Percentiles rank a stretch among this genome's conserved stretches.
These are phyloP conservation scores for Muscicapa comitata DNA, from an alignment of 2,797 vertebrate species.

Conservation along the genomic window DNA sequence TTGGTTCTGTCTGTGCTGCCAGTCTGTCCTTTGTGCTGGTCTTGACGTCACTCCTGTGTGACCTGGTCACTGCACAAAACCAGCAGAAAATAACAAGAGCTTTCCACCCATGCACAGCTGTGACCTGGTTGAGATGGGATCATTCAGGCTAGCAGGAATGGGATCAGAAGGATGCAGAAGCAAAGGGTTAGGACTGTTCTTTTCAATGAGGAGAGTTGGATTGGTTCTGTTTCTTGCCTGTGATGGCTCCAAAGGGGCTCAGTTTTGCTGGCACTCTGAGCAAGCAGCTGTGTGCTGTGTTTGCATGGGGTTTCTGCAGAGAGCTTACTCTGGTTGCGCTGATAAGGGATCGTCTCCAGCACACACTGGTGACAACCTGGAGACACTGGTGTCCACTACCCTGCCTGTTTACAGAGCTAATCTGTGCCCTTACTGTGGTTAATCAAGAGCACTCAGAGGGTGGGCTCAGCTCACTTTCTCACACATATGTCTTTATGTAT, in stretches of 20 bases:
- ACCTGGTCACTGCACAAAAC: not conserved
- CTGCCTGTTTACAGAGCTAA: not conserved
- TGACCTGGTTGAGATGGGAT: not conserved
- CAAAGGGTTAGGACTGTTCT: accelerated
- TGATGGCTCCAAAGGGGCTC: not conserved
- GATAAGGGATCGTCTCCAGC: not conserved
- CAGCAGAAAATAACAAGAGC: not conserved
- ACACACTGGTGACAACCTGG: not conserved
- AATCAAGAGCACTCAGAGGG: not conserved
- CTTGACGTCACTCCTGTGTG: not conserved
- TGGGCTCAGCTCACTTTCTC: too few species aligned
- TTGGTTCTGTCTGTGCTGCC: not conserved
- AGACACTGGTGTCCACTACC: not conserved
- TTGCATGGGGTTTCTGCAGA: not conserved
- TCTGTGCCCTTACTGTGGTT: not conserved
- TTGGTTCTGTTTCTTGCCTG: not conserved
- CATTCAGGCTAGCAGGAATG: not conserved
- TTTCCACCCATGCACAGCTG: not conserved
- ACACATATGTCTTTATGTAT: not conserved
- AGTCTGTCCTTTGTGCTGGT: not conserved
- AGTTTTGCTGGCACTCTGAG: not conserved
- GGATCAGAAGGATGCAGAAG: not conserved
- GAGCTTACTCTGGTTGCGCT: not conserved
- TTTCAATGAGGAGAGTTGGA: not conserved
- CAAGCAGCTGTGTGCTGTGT: not conserved